phyloP scores from a whole-genome alignment of 64 coral and sea anemone species.

The Porites lutea region DNA sequence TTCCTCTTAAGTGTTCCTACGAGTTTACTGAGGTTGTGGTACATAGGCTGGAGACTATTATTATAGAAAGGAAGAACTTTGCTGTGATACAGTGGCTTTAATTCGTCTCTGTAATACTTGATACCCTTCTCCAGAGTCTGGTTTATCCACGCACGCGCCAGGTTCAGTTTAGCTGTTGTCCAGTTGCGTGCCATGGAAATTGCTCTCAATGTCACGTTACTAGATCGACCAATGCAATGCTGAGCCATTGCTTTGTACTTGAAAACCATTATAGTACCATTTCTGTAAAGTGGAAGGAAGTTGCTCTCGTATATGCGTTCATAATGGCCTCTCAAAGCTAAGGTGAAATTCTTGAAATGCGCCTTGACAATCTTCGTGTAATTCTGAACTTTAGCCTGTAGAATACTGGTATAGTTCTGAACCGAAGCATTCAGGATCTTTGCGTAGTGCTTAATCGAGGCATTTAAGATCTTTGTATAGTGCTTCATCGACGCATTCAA shows the following conservation, averaged over 20 bases:
- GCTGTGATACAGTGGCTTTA: slow-evolving; percentile 74
- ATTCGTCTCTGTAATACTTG: slow-evolving; percentile 27
- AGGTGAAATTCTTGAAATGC: slow-evolving; percentile 55
- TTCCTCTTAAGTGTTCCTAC: slow-evolving; percentile 34
- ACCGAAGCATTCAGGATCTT: not conserved
- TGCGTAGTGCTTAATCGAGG: no score
- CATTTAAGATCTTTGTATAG: not conserved
- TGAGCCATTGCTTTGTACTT: slow-evolving; percentile 53
- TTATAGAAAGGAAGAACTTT: slow-evolving; percentile 77
- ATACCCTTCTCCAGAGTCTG: slow-evolving; percentile 67
- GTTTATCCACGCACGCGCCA: slow-evolving; percentile 69
- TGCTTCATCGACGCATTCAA: not conserved
- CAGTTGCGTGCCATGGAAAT: slow-evolving; percentile 60
- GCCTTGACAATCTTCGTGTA: slow-evolving; percentile 33
- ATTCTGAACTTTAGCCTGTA: slow-evolving; percentile 13
- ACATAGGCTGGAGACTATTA: slow-evolving; percentile 61
- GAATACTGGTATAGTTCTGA: slow-evolving; percentile 22
- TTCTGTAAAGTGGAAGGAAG: slow-evolving; percentile 8
- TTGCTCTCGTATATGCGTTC: slow-evolving; percentile 18
- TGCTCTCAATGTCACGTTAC: slow-evolving; percentile 70
- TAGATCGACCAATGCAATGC: slow-evolving; percentile 63
- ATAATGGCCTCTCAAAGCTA: slow-evolving; percentile 25
- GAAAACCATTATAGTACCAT: slow-evolving; percentile 33
- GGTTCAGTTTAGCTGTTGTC: slow-evolving; percentile 25
- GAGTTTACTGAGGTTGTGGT: slow-evolving; percentile 68